Conservation (phyloP, 2,797 vertebrate species). For the Limnodromus scolopaceus region DNA sequence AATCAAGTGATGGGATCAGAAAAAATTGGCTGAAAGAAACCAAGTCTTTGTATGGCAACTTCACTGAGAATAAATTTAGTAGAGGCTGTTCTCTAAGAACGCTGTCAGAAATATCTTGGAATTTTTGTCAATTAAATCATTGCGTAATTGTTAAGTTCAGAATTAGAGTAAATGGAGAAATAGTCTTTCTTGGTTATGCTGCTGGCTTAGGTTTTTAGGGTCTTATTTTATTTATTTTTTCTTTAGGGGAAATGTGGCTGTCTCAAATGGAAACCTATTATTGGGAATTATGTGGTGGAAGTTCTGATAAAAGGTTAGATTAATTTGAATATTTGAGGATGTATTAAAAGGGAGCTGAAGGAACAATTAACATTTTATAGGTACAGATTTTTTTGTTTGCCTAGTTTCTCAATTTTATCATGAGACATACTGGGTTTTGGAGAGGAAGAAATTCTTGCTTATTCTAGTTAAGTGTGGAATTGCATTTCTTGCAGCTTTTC, state of each 20-base stretch:
- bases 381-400: background rate
- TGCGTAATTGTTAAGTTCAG: background rate
- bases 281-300: background rate
- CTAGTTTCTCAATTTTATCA: background rate
- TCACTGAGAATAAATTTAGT: background rate
- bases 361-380: background rate
- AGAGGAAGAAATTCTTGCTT: background rate
- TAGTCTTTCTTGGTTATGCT: background rate
- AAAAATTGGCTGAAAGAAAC: background rate
- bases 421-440: background rate
- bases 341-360: background rate
- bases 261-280: background rate
- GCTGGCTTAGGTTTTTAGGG: background rate
- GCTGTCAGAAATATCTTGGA: background rate
- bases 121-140: background rate
- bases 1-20: background rate
- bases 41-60: background rate
- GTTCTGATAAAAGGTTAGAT: background rate
- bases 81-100: background rate
- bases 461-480: background rate
- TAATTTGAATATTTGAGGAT: background rate
- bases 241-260: background rate
- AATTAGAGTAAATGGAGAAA: background rate
- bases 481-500: conserved; percentile 9
- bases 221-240: background rate